Conservation (phyloP, 2,888 invertebrate genomes). For the Xylophagus ater region DNA sequence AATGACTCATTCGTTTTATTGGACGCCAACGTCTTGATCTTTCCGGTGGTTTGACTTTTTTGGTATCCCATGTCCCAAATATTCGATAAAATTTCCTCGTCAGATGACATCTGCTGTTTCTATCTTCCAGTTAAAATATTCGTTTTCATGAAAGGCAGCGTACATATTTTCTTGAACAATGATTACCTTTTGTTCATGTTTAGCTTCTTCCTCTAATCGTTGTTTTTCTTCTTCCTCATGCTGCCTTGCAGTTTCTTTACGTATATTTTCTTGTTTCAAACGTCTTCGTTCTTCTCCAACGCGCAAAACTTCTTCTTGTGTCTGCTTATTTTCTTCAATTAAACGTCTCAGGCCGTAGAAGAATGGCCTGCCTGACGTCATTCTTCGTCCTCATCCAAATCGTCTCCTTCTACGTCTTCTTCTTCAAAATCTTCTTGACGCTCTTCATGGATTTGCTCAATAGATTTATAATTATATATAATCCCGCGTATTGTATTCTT, state of each 20-base stretch:
- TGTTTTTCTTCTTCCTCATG: constrained; percentile 8
- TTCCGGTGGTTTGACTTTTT: too few relatives aligned
- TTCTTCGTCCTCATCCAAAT: constrained; percentile 2
- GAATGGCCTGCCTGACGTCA: constrained; percentile 9
- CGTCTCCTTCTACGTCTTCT: neutral
- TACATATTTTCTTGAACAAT: too few relatives aligned
- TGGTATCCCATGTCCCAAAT: too few relatives aligned
- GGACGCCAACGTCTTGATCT: too few relatives aligned
- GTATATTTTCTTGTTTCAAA: neutral
- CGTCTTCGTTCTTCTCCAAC: neutral
- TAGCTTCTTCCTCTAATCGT: constrained; percentile 8
- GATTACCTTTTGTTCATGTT: neutral
- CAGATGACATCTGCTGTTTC: too few relatives aligned
- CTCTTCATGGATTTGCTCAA: too few relatives aligned
- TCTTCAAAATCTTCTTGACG: neutral
- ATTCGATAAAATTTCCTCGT: too few relatives aligned
- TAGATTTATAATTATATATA: too few relatives aligned
- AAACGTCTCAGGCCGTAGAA: neutral
- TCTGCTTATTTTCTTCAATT: constrained; percentile 7
- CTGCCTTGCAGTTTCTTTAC: constrained; percentile 2
- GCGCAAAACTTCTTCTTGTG: neutral
- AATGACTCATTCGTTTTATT: too few relatives aligned
- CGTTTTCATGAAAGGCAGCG: too few relatives aligned
- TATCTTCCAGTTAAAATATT: too few relatives aligned
- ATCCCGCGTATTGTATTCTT: too few relatives aligned